Conservation (phyloP, 2,113 vertebrate genomes). For the Athene noctua region DNA sequence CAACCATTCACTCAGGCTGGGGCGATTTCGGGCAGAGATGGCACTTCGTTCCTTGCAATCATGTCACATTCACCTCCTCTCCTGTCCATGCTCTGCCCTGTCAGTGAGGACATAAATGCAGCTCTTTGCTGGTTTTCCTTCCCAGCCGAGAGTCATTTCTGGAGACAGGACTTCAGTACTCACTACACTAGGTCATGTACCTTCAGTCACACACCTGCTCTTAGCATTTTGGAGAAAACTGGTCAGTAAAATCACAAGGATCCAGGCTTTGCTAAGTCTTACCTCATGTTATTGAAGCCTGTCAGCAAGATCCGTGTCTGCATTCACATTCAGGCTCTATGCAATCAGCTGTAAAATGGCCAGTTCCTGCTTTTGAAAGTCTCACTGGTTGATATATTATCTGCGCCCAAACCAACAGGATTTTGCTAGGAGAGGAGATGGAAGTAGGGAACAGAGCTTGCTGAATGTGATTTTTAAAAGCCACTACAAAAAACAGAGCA, state of each 20-base stretch:
- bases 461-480: neutral
- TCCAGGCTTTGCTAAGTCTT: neutral
- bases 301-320: neutral
- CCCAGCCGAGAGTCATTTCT: neutral
- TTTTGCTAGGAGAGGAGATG: neutral
- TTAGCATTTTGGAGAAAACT: neutral
- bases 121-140: neutral
- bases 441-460: neutral
- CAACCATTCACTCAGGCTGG: accelerated
- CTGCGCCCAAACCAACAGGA: neutral
- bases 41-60: neutral
- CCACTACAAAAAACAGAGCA: neutral
- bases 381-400: neutral
- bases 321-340: neutral
- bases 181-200: neutral
- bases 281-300: neutral
- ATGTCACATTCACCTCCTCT: neutral
- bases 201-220: neutral
- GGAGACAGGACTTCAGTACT: neutral
- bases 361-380: neutral
- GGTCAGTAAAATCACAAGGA: neutral
- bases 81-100: neutral
- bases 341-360: neutral
- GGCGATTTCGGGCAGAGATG: accelerated
- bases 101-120: neutral